Percentiles rank a stretch among this genome's conserved stretches.
These are phyloP conservation scores for Melanotaenia nigrans DNA, from an alignment of 2,797 vertebrate species.

Conservation along the genomic window DNA sequence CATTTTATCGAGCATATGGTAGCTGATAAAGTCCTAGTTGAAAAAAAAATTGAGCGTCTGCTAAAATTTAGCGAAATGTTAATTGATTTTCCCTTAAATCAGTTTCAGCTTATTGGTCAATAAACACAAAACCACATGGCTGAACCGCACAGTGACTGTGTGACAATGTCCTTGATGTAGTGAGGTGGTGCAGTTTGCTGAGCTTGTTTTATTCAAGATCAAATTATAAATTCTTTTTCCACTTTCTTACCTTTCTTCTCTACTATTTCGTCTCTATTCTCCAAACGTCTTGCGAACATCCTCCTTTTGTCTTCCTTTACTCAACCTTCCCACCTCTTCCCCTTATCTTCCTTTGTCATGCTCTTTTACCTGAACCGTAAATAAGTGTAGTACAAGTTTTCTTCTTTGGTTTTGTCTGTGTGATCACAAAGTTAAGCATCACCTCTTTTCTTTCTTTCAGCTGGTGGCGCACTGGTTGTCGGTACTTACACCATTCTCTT, in stretches of 20 bases:
- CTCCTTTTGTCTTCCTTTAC: constrained; percentile 8
- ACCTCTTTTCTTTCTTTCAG: constrained; percentile 64
- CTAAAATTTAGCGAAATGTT: constrained; percentile 15
- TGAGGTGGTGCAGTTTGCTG: constrained; percentile 51
- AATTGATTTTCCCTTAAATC: constrained; percentile 34
- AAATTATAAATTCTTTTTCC: constrained; percentile 31
- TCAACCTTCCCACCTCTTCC: neutral
- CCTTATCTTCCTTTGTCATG: neutral
- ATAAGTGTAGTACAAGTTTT: neutral
- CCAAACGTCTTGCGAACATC: neutral
- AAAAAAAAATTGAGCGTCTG: constrained; percentile 3
- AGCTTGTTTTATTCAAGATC: constrained; percentile 45
- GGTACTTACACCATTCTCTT: constrained; percentile 86
- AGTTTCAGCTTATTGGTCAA: constrained; percentile 19
- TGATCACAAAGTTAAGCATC: constrained; percentile 3
- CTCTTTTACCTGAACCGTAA: neutral
- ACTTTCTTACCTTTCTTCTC: constrained; percentile 1
- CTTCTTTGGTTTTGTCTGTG: neutral
- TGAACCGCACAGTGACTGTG: constrained; percentile 40
- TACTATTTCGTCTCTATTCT: constrained; percentile 13
- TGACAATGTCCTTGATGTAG: constrained; percentile 49
- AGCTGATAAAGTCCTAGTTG: constrained; percentile 64
- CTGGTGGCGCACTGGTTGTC: constrained; percentile 84
- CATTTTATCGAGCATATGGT: constrained; percentile 72
- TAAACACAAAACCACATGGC: constrained; percentile 13